Conservation (phyloP, 2,113 vertebrate species). For the Panthera leo region DNA sequence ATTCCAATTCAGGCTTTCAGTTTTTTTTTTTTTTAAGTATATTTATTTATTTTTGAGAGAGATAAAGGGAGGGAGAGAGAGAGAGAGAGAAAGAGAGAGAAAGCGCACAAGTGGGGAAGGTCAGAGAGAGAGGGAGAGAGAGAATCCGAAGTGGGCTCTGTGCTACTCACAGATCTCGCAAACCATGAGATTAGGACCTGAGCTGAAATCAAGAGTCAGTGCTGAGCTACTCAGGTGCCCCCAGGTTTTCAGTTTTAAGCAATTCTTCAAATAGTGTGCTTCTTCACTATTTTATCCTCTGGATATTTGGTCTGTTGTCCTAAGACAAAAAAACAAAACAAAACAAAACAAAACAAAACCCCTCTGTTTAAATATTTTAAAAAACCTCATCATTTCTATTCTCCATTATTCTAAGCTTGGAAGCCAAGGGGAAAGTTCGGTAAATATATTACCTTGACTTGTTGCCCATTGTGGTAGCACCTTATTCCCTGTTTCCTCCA, state of each 20-base stretch:
- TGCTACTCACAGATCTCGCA: too few species aligned
- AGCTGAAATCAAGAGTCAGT: too few species aligned
- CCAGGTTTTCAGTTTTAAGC: neutral
- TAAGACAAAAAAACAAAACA: neutral
- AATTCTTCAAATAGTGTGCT: neutral
- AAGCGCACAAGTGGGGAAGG: too few species aligned
- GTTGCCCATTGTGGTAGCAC: neutral
- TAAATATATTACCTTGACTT: neutral
- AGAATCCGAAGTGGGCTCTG: too few species aligned
- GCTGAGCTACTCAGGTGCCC: too few species aligned
- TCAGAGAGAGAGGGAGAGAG: too few species aligned
- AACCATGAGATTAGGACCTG: too few species aligned
- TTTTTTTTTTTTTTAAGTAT: neutral
- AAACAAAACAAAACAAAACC: neutral
- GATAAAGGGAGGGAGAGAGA: too few species aligned
- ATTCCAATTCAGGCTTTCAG: neutral
- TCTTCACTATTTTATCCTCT: slow-evolving; percentile 31
- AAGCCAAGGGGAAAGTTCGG: neutral
- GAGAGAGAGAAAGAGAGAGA: too few species aligned
- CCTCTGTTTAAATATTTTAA: neutral
- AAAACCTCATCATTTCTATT: slow-evolving; percentile 1
- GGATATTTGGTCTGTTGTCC: neutral
- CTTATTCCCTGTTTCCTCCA: neutral
- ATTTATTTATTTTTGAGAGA: too few species aligned
- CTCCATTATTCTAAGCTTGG: neutral